A percentile compares a stretch with the other conserved stretches of the same genome.
These are phyloP conservation scores for Acanthis flammea DNA, from an alignment of 2,797 vertebrate genomes.

Conservation along the genomic window DNA sequence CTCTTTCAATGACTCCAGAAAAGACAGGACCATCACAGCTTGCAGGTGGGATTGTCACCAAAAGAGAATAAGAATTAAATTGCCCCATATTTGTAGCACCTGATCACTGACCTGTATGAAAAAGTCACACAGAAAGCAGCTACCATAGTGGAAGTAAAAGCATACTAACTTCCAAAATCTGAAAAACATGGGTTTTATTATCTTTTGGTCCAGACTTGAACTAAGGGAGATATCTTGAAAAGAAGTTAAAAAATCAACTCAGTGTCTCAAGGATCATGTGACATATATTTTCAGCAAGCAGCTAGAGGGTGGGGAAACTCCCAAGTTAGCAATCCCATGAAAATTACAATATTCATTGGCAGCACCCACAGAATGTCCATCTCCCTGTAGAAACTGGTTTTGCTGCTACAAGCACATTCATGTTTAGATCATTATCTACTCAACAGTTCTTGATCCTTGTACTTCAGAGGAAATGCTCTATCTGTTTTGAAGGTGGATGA, in stretches of 20 bases:
- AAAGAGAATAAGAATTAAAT: neutral
- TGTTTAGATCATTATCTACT: constrained; percentile 38
- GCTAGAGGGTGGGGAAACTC: neutral
- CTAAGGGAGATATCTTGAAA: neutral
- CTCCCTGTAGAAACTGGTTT: constrained; percentile 41
- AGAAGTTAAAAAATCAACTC: neutral
- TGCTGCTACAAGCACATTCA: constrained; percentile 34
- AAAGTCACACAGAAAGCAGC: neutral
- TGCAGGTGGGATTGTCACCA: neutral
- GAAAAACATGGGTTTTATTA: neutral
- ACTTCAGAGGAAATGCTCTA: neutral
- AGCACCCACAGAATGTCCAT: constrained; percentile 14
- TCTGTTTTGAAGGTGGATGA: neutral
- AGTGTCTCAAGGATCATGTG: neutral
- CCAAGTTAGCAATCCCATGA: neutral
- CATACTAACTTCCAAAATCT: neutral
- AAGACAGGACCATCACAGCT: neutral
- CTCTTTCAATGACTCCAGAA: neutral
- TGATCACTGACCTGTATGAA: neutral
- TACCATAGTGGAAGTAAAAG: neutral
- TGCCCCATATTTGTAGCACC: neutral
- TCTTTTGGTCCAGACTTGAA: neutral
- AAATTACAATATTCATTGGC: neutral
- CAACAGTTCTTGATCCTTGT: neutral
- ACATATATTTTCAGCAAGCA: neutral